Evolutionary conservation across 1,140 invertebrate genomes (phyloP), one percentile per base, ranked within the genome.

Genomic region (Apis laboriosa): DNA sequence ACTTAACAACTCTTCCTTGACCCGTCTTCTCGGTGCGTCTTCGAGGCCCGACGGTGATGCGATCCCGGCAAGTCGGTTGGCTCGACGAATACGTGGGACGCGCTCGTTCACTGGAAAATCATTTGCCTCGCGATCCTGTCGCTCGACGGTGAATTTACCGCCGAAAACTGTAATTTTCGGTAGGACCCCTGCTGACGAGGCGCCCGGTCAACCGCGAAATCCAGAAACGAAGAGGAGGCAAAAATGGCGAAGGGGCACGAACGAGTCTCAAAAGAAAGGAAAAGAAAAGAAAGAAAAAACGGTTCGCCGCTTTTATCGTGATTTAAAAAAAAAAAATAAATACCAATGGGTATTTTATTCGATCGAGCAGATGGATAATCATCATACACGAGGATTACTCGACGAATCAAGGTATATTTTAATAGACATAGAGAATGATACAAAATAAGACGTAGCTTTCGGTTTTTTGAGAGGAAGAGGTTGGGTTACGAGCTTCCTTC

Each of bases 101-200:
- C 55, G 56, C 19, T 53, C 24, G 78, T 28, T 74, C 85, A 80
- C 63, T 84, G 73, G 85, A 88, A 89, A 91, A 91, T 91, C 87
- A 90, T 87, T 90, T 90, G 88, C 85, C 64, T 66, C 43, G 77
- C 73, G 56, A 60, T 84, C 51, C 60, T 34, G 28, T 34, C 28
- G 28, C 28, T 87, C 79, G 67, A 68, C 58, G 66, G 80, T 53
- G n/a, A 34, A 15, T 61, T 12, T 13, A 34, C 34, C 73, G 12
- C 72, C 77, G 66, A 43, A 77, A 75, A 73, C 34, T 34, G 34
- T 61, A 24, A 58, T 84, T 83, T 83, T 86, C 86, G 83, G 84
- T 89, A 90, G 84, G 84, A 86, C 85, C 77, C 87, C 88, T 68
- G 88, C 89, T 90, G 88, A 83, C 83, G 81, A 61, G 72, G 79